These are phyloP conservation scores for Neodiprion fabricii DNA, from an alignment of 1,140 invertebrate species.

Conservation along the genomic window DNA sequence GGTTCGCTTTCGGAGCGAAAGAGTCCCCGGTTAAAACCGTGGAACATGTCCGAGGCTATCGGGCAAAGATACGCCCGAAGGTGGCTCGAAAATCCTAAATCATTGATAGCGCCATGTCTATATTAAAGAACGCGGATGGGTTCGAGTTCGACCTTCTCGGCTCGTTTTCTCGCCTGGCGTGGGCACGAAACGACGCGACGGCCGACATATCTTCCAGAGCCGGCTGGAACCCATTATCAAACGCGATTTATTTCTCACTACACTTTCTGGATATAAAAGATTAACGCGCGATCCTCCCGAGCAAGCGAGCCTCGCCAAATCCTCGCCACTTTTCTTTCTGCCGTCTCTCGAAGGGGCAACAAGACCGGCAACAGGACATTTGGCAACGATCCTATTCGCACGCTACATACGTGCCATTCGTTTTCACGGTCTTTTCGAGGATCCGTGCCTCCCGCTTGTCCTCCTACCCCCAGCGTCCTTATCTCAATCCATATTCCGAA, in stretches of 20 bases:
- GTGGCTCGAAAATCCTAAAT: background rate
- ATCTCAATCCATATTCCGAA: too few species aligned
- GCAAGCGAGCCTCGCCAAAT: background rate
- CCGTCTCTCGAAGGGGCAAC: too few species aligned
- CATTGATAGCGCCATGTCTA: background rate
- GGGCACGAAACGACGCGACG: background rate
- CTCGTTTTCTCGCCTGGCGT: background rate
- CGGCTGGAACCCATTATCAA: background rate
- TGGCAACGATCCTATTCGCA: too few species aligned
- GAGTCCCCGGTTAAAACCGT: background rate
- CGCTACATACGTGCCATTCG: too few species aligned
- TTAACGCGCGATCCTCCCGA: background rate
- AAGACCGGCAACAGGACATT: too few species aligned
- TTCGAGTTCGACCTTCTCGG: background rate
- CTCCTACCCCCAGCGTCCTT: too few species aligned
- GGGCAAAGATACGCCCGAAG: background rate
- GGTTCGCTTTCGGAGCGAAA: too few species aligned
- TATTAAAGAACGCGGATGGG: background rate
- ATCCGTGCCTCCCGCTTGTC: too few species aligned
- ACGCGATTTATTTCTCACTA: background rate
- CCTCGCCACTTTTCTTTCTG: background rate
- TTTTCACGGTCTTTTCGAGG: too few species aligned
- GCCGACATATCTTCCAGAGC: background rate
- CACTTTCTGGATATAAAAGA: conserved; percentile 4
- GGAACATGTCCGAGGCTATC: background rate